These are phyloP conservation scores for Drosophila quadrilineata DNA, from an alignment of 1,140 invertebrate genomes.

Conservation along the genomic window DNA sequence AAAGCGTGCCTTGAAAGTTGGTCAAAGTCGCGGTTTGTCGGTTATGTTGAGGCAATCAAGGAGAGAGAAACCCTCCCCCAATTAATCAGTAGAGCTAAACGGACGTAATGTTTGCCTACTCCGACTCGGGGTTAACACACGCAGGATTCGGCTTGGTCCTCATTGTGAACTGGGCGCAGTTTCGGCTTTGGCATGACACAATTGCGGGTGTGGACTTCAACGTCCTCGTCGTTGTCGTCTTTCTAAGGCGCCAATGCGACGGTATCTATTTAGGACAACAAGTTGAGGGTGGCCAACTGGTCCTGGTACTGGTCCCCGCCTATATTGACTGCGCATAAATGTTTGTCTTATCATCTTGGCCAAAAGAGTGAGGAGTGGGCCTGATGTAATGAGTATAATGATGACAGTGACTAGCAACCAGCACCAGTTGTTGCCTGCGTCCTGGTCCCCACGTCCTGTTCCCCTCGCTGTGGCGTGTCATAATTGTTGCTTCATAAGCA, in stretches of 20 bases:
- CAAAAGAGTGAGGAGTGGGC: not conserved
- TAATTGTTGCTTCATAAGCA: slow-evolving; percentile 45
- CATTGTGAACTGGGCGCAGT: not conserved
- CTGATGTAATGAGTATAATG: slow-evolving; percentile 54
- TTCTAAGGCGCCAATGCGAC: slow-evolving; percentile 44
- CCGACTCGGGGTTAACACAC: slow-evolving; percentile 23
- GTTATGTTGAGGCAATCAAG: slow-evolving; percentile 3
- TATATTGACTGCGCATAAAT: slow-evolving; percentile 38
- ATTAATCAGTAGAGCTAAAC: slow-evolving; percentile 58
- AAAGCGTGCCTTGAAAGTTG: not conserved
- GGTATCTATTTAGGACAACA: slow-evolving; percentile 22
- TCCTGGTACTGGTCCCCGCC: not conserved
- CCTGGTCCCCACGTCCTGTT: not conserved
- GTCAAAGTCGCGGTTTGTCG: not conserved
- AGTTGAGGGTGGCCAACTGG: slow-evolving; percentile 13
- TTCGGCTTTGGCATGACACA: too few relatives aligned
- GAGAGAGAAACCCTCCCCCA: slow-evolving; percentile 1
- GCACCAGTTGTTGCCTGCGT: slow-evolving; percentile 44
- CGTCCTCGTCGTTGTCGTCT: too few relatives aligned
- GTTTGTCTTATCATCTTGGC: slow-evolving; percentile 13
- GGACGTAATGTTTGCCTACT: slow-evolving; percentile 23
- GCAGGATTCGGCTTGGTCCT: slow-evolving; percentile 13
- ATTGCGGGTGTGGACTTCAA: slow-evolving; percentile 16
- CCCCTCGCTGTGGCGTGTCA: slow-evolving; percentile 21
- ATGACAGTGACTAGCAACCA: slow-evolving; percentile 57